phyloP scores from a whole-genome alignment of 2,888 invertebrate species.

The Spicauda simplicius region DNA sequence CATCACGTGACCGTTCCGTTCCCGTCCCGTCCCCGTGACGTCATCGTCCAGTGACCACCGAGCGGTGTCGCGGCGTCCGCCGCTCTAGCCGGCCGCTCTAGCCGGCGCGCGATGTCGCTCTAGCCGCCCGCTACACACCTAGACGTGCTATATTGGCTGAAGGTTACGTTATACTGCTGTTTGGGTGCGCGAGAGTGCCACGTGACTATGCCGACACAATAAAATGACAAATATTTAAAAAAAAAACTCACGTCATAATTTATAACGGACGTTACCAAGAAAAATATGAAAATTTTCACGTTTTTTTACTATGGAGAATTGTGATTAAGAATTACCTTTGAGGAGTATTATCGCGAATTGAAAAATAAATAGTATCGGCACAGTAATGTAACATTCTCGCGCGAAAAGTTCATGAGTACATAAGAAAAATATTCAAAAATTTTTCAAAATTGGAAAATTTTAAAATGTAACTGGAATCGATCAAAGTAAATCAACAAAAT shows the following conservation, averaged over 20 bases:
- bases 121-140: slow-evolving; percentile 36
- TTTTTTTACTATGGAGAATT: too few relatives aligned
- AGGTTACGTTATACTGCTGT: slow-evolving; percentile 14
- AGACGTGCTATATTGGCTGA: slow-evolving; percentile 23
- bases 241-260: too few relatives aligned
- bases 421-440: neutral
- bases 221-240: too few relatives aligned
- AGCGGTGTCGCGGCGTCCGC: slow-evolving; percentile 38
- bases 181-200: neutral
- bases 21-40: neutral
- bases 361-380: neutral
- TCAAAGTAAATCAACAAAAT: neutral
- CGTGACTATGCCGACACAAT: neutral
- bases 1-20: too few relatives aligned
- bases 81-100: slow-evolving; percentile 43
- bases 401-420: neutral
- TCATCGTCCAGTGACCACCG: slow-evolving; percentile 57
- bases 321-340: too few relatives aligned
- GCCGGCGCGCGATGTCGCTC: slow-evolving; percentile 19
- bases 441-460: neutral
- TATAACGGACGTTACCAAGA: too few relatives aligned
- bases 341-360: too few relatives aligned
- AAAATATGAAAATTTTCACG: too few relatives aligned
- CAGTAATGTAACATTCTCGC: neutral
- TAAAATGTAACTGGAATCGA: neutral